Evolutionary conservation across 1,140 invertebrate genomes (phyloP), one percentile per base, ranked within the genome.

Genomic region (Hycleus phaleratus): DNA sequence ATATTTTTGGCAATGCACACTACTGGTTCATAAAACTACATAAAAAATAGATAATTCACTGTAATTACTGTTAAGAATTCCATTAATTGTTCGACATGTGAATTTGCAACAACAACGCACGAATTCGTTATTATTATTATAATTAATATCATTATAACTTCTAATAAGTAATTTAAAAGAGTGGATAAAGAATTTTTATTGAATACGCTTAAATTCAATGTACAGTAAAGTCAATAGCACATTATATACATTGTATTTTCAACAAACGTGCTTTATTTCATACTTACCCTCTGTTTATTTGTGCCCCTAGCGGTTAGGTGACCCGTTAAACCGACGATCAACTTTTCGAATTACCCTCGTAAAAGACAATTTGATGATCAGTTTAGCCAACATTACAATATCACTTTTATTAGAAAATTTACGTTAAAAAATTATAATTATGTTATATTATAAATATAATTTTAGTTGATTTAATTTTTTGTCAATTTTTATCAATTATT

Each of bases 231-330:
- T 60, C 43, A 59, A 59, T 61, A 59, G 62, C 62, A 64, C 62
- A 61, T 61, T 61, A 61, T 64, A 64, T 64, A 64, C 59, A 64
- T 56, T 61, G 62, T 64, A 64, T 64, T 64, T 64, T 64, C 59
- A 54, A 42, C 10, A n/a, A n/a, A 42, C 9, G 40, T 42, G 9
- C 11, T 42, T 42, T 42, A 42, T 42, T 42, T 42, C 7, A 32
- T 18, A 18, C 18, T 18, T 18, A 18, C 18, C 18, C 18, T 2
- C 1, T 1, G 18, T 2, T 18, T 18, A 18, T 18, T 18, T 18
- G 18, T 18, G 18, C 18, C 18, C 18, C 18, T 18, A 1, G 18
- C 18, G 18, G 18, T 18, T 18, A 18, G 18, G 18, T 18, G 18
- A 18, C 18, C 18, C 18, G 18, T 18, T 18, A 18, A 18, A 18